Conservation (phyloP, 2,113 vertebrate genomes). For the Rhynchomys soricoides region DNA sequence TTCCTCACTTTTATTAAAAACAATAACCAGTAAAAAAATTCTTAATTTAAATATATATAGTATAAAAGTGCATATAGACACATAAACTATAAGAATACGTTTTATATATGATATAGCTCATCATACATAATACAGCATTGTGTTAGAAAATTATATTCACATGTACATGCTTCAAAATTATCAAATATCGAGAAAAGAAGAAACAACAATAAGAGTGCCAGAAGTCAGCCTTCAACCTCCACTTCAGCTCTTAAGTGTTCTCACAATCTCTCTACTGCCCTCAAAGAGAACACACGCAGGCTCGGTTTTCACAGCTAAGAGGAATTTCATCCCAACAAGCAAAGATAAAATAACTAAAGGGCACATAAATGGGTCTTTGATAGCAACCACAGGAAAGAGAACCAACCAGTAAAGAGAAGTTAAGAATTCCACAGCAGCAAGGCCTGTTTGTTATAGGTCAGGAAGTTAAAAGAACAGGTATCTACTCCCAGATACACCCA, state of each 20-base stretch:
- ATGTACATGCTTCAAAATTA: not conserved
- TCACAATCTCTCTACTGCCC: not conserved
- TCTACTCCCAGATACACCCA: not conserved
- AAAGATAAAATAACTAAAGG: conserved; percentile 1
- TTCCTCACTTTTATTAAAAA: conserved; percentile 23
- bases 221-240: not conserved
- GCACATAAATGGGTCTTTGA: not conserved
- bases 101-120: not conserved
- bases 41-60: not conserved
- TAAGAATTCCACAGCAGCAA: not conserved
- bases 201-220: not conserved
- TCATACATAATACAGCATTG: not conserved
- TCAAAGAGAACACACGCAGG: not conserved
- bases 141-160: not conserved
- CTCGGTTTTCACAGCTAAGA: not conserved
- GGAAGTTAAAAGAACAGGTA: not conserved
- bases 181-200: not conserved
- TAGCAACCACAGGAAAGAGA: not conserved
- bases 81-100: not conserved
- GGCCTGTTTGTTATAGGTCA: not conserved
- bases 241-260: conserved; percentile 30
- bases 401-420: not conserved
- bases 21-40: not conserved
- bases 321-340: not conserved
- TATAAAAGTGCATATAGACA: not conserved